Base-by-base conservation (phyloP, 2,888 invertebrate species). In the Amphimallon solstitiale region DNA sequence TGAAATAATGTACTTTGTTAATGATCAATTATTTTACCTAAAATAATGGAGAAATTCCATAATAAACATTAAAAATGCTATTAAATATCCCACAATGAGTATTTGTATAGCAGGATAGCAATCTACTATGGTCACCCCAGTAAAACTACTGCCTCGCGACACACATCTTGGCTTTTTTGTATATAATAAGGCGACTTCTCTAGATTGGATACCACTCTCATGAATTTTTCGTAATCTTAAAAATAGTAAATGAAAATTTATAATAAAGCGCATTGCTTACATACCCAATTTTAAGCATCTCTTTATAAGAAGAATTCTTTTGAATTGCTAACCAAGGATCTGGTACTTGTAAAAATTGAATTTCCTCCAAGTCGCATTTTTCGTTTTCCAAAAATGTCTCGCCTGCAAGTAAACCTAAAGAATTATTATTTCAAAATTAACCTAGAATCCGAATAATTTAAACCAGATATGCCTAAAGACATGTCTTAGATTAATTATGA, bases 311-410 rank as follows among this genome's bases (percentile, higher is more conserved):
- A 0, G 88, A 86, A 67, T 88, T 84, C 75, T 88, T 89, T 71
- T 86, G 85, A 1, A 89, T 85, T 0, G 88, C 88, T 51, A 89
- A 74, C 86, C 86, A 89, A 0, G 89, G 89, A 75, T 89, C 88
- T 0, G 87, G 85, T 0, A 88, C 88, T 80, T 89, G 87, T 29
- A 89, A 76, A 68, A 75, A 82, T 19, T 77, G 86, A 72, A 92
- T 89, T 78, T 90, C 90, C 63, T 88, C 85, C 5, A 92, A 79
- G 0, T 89, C 90, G 76, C 92, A 92, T 77, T 92, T 92, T 79
- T 92, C 89, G 10, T 87, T 86, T 77, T 92, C 92, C 12, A 85
- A 81, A 74, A 89, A 92, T 52, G 87, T 89, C 79, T 90, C 89
- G 21, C 88, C 84, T 52, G 88, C 86, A 64, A 89, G 81, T n/a